Evolutionary conservation across 2,888 invertebrate genomes (phyloP), one percentile per base, ranked within the genome.

Genomic region (Homarus gammarus): DNA sequence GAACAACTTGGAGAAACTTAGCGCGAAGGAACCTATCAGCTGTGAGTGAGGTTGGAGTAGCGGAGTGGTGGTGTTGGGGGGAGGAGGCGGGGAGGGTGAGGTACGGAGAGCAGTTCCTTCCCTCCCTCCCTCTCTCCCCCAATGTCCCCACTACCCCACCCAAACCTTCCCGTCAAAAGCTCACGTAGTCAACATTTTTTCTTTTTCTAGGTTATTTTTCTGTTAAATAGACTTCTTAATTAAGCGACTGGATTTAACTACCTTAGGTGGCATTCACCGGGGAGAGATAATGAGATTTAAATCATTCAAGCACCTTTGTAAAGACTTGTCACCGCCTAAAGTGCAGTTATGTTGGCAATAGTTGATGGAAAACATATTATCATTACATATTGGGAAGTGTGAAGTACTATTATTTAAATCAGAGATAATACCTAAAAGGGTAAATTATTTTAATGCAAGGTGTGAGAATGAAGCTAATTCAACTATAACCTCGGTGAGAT

Each of bases 21-120:
- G 70, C 82, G 73, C 82, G 49, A 64, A 72, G 79, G 33, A 70
- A 87, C 56, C 72, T 44, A 61, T 81, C 82, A 82, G 87, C 72
- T 72, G 81, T 79, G 87, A 33, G 81, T 33, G 27, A 44, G 79
- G 75, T 27, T 31, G 85, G n/a, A n/a, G 51, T 51, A 56, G 77
- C 1, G n/a, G n/a, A n/a, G n/a, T n/a, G n/a, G 51, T 27, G 31
- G 6, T 44, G 33, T 56, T 18, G 61, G 27, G 68, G 77, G 77
- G 18, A 15, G 83, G 38, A 40, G 81, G 49, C 64, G 22, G 64
- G 51, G 64, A 51, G 81, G 40, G 40, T 49, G 81, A 87, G 81
- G 75, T n/a, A 68, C 61, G 33, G 87, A 56, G 72, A 82, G 73
- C 51, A 64, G 56, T 51, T 27, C 81, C 51, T 49, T n/a, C 51